These are phyloP conservation scores for Xyrichtys novacula DNA, from an alignment of 2,797 vertebrate genomes.

Conservation along the genomic window DNA sequence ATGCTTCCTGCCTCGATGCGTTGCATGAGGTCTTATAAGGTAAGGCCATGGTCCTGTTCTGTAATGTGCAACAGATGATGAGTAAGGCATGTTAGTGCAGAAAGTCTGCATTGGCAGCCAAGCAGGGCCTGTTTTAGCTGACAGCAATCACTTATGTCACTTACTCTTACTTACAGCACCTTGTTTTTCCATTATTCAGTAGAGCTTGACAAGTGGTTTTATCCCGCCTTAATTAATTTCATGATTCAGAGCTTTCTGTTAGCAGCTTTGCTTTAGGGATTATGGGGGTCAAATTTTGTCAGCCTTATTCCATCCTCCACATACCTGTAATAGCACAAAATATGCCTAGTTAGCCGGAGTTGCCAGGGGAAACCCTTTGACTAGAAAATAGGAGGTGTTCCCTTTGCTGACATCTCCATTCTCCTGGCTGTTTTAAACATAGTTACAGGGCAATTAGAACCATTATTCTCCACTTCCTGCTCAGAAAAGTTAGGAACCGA, in stretches of 20 bases:
- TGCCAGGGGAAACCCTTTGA: conserved; percentile 56
- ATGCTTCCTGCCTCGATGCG: conserved; percentile 89
- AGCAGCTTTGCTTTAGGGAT: conserved; percentile 56
- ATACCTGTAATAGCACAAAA: conserved; percentile 61
- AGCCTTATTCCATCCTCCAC: conserved; percentile 41
- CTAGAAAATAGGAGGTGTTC: conserved; percentile 68
- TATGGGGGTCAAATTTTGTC: conserved; percentile 63
- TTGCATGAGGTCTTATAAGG: conserved; percentile 93
- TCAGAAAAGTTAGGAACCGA: conserved; percentile 59
- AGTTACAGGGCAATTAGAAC: conserved; percentile 70
- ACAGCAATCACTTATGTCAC: conserved; percentile 47
- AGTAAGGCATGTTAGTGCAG: neutral
- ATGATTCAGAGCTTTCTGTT: conserved; percentile 69
- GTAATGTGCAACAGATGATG: conserved; percentile 1
- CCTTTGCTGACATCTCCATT: conserved; percentile 71
- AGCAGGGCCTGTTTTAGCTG: conserved; percentile 35
- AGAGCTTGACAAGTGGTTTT: conserved; percentile 63
- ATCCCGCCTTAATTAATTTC: conserved; percentile 71
- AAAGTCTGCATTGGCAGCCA: conserved; percentile 26
- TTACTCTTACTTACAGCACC: conserved; percentile 39
- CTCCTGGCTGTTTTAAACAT: conserved; percentile 54
- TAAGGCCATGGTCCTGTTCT: conserved; percentile 68
- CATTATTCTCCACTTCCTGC: conserved; percentile 63
- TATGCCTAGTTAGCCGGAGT: conserved; percentile 63
- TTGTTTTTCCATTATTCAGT: conserved; percentile 56